Conservation (phyloP, 2,113 vertebrate genomes). For the Embiotoca jacksoni region DNA sequence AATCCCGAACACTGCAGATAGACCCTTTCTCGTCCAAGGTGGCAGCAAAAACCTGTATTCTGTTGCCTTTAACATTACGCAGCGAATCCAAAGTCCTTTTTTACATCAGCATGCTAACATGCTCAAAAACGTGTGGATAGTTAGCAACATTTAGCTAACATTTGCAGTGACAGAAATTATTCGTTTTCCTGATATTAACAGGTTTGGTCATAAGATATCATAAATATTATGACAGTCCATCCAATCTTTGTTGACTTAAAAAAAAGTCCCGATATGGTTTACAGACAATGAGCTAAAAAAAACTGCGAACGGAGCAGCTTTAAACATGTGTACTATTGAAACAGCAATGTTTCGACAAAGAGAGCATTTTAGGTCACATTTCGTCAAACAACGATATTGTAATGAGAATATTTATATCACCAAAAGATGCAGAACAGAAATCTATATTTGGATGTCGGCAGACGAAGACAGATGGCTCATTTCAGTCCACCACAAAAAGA, state of each 20-base stretch:
- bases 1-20: no score
- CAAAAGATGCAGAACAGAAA: slow-evolving; percentile 7
- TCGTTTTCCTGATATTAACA: no score
- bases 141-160: no score
- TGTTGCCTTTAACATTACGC: no score
- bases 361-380: not conserved
- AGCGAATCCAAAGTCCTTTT: no score
- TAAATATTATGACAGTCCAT: not conserved
- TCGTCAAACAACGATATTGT: not conserved
- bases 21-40: no score
- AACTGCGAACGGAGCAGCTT: slow-evolving; percentile 1
- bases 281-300: not conserved
- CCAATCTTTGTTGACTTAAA: not conserved
- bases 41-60: no score
- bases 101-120: no score
- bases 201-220: not conserved
- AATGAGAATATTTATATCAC: not conserved
- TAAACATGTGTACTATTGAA: not conserved
- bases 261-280: not conserved
- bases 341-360: not conserved
- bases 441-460: slow-evolving; percentile 18
- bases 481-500: slow-evolving; percentile 33
- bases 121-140: no score
- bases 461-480: slow-evolving; percentile 38
- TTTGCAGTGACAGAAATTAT: no score